These are phyloP conservation scores for Tiliacea citrago DNA, from an alignment of 2,888 invertebrate species.

Conservation along the genomic window DNA sequence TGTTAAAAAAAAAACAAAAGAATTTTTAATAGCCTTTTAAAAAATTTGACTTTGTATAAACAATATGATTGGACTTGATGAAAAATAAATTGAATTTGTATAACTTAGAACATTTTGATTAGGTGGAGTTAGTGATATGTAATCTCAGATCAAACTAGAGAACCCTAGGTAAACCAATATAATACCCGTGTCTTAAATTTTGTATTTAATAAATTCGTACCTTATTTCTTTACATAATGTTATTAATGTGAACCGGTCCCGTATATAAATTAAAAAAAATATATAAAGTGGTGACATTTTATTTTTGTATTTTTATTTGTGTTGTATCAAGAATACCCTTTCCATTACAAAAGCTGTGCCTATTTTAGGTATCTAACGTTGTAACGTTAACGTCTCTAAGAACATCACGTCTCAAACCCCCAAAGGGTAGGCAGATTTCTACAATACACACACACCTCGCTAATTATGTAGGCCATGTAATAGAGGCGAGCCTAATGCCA, in stretches of 20 bases:
- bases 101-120: constrained; percentile 54
- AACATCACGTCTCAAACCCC: background rate
- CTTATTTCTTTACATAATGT: constrained; percentile 87
- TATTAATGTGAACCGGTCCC: constrained; percentile 85
- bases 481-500: background rate
- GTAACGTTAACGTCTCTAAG: no score
- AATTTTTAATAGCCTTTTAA: constrained; percentile 49
- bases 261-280: constrained; percentile 84
- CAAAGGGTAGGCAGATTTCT: background rate
- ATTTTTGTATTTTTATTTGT: constrained; percentile 65
- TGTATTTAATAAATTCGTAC: constrained; percentile 82
- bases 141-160: constrained; percentile 80
- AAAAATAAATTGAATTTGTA: constrained; percentile 39
- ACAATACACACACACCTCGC: background rate
- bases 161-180: constrained; percentile 68
- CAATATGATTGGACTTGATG: constrained; percentile 55
- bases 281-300: constrained; percentile 76
- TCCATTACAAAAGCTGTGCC: no score
- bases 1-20: constrained; percentile 27
- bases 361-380: background rate
- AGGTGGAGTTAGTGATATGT: constrained; percentile 69
- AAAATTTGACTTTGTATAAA: constrained; percentile 56
- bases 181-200: constrained; percentile 82
- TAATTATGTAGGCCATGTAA: background rate
- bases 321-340: background rate